A percentile compares a stretch with the other conserved stretches of the same genome.
Evolutionary conservation across 2,888 invertebrate genomes (phyloP).

Genomic region (Amphipyra berbera): DNA sequence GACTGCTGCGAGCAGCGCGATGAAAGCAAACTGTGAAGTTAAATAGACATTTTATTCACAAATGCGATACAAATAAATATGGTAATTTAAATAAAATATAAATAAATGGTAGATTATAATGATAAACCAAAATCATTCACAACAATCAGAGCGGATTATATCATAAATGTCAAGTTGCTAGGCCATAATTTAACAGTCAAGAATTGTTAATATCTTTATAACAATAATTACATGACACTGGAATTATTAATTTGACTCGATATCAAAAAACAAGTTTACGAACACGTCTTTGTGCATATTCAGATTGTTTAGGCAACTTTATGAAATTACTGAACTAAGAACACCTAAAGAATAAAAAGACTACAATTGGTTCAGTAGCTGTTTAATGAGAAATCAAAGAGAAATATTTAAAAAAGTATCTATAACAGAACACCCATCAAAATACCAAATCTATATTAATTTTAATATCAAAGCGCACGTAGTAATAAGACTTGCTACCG

Average conservation of each 20-base stretch:
- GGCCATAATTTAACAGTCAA: constrained; percentile 15
- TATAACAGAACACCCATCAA: not conserved
- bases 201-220: not conserved
- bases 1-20: constrained; percentile 71
- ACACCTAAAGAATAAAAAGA: too few species aligned
- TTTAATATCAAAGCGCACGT: not conserved
- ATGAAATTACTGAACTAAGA: too few species aligned
- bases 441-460: not conserved
- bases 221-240: not conserved
- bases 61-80: not conserved
- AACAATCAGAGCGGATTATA: too few species aligned
- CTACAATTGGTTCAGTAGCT: too few species aligned
- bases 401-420: too few species aligned
- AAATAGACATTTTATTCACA: not conserved
- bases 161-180: not conserved
- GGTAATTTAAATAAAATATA: not conserved
- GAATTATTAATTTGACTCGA: not conserved
- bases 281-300: not conserved
- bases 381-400: too few species aligned
- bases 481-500: not conserved
- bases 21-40: constrained; percentile 71
- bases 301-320: too few species aligned
- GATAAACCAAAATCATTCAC: too few species aligned
- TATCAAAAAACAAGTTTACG: not conserved
- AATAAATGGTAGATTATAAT: too few species aligned